Evolutionary conservation across 2,888 invertebrate species (phyloP), one percentile per base, ranked within the genome.

Genomic region (Clusia tigrina): DNA sequence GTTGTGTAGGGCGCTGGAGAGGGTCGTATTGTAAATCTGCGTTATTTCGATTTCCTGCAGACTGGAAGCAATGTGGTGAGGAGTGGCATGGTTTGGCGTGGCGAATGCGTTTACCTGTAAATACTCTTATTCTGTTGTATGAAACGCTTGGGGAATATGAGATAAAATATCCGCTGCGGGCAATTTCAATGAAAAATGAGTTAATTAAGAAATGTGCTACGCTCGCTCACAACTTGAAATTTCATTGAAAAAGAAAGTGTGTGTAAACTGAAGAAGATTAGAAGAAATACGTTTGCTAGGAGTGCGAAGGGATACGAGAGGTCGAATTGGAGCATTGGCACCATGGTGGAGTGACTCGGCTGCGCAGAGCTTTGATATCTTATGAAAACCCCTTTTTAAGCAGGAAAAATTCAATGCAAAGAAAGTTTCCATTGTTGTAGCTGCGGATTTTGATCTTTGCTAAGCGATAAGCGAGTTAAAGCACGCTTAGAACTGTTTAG

Each of bases 121-220:
- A 48, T n/a, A n/a, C n/a, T n/a, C n/a, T n/a, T n/a, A n/a, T 54
- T 60, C 54, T 15, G 18, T 48, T 54, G 61, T 63, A 60, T 51
- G 18, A 17, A n/a, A n/a, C 37, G 37, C 23, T 57, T 48, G 56
- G 65, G 62, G 62, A 65, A 64, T 65, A 62, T 62, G 9, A 64
- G 67, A 69, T 68, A 69, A 65, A 58, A 61, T 58, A 38, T 37
- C 55, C 51, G 67, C 77, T 70, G 61, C 56, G 64, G 71, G 76
- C 78, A 74, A 70, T 77, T 73, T 63, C 73, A 74, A 79, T 81
- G 81, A 81, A 80, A 81, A 81, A 81, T 81, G 76, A 78, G 80
- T 78, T 81, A 81, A 81, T 81, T 81, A 81, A 76, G 78, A 66
- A 62, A 37, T 55, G 55, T 52, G 9, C 42, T 10, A n/a, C 6